Evolutionary conservation across 2,888 invertebrate genomes (phyloP).

Genomic region (Thymelicus lineola): DNA sequence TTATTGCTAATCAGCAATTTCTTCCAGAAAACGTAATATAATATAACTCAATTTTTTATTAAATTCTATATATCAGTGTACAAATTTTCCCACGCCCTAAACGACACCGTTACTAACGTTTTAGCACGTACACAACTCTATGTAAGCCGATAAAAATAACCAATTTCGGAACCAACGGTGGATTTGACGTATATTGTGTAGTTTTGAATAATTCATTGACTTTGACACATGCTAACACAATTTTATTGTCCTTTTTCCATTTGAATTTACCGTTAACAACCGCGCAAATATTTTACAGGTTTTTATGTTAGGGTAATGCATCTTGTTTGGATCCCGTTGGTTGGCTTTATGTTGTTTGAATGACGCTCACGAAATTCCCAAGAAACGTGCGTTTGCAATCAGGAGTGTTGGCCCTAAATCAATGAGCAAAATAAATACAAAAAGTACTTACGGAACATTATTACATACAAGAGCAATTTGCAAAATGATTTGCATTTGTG

Average conservation of each 20-base stretch:
- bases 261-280: constrained; percentile 44
- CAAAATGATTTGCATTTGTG: constrained; percentile 20
- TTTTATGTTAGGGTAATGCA: constrained; percentile 38
- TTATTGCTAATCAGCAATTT: no score
- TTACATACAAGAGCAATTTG: not conserved
- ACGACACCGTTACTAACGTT: no score
- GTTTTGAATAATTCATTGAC: constrained; percentile 43
- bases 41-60: no score
- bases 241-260: constrained; percentile 37
- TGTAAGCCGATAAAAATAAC: no score
- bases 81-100: no score
- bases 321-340: constrained; percentile 48
- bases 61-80: no score
- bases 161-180: not conserved
- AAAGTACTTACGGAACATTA: not conserved
- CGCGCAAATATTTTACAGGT: constrained; percentile 39
- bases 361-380: constrained; percentile 38
- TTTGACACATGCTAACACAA: constrained; percentile 19
- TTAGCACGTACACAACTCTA: no score
- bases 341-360: constrained; percentile 42
- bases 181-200: constrained; percentile 4
- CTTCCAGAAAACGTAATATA: no score
- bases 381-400: constrained; percentile 21
- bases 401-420: constrained; percentile 7
- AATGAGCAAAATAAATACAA: not conserved